Evolutionary conservation across 1,140 invertebrate genomes (phyloP).

Genomic region (Cyphomyrmex costatus): DNA sequence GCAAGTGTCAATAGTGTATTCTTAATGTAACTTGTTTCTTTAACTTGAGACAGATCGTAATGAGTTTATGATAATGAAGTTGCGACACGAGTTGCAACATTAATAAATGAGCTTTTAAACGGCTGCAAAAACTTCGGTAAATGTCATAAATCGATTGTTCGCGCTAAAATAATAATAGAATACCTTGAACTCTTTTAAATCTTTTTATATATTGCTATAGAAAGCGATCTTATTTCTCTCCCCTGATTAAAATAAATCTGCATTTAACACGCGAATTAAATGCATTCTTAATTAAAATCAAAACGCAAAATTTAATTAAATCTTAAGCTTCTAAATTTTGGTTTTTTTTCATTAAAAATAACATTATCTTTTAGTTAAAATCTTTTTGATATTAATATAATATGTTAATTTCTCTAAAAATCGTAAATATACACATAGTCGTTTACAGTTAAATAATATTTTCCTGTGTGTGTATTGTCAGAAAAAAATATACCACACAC

Average conservation of each 20-base stretch:
- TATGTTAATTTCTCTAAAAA: background rate
- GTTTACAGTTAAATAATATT: background rate
- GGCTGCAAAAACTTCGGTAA: background rate
- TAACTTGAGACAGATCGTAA: background rate
- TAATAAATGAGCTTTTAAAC: conserved; percentile 17
- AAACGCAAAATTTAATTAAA: conserved; percentile 1
- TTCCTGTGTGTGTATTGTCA: background rate
- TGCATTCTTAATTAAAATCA: background rate
- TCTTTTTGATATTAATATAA: background rate
- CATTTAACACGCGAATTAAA: conserved; percentile 10
- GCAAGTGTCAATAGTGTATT: background rate
- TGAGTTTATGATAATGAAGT: background rate
- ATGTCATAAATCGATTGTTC: conserved; percentile 32
- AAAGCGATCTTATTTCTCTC: background rate
- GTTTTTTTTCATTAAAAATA: background rate
- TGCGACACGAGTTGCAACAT: background rate
- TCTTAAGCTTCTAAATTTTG: background rate
- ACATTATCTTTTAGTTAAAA: background rate
- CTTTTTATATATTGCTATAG: background rate
- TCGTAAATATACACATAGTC: background rate
- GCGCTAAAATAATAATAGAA: conserved; percentile 33
- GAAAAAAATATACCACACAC: background rate
- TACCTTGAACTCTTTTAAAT: conserved; percentile 28
- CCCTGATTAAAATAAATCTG: background rate
- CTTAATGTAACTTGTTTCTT: conserved; percentile 16